Evolutionary conservation across 2,888 invertebrate genomes (phyloP).

Genomic region (Campaea margaritaria): DNA sequence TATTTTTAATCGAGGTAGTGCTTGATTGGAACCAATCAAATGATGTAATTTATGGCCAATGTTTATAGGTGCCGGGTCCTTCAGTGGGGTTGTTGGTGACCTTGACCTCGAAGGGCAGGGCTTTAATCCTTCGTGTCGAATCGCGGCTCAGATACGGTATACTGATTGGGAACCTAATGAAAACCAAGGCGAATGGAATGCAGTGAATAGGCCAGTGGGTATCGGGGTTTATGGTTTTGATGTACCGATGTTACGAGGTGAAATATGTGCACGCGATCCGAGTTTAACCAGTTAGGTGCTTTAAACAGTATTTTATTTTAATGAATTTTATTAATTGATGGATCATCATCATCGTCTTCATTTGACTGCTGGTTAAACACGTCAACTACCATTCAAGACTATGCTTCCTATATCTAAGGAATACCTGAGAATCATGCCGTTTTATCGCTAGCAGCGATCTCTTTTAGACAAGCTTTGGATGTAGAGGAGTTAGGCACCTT

Average conservation of each 20-base stretch:
- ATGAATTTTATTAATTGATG: not conserved
- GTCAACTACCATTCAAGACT: no score
- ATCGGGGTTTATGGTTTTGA: conserved; percentile 33
- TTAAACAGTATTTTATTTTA: not conserved
- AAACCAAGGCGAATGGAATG: conserved; percentile 63
- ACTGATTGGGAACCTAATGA: conserved; percentile 74
- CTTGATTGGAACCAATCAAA: conserved; percentile 82
- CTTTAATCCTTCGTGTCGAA: conserved; percentile 78
- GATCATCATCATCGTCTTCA: not conserved
- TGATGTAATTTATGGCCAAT: conserved; percentile 74
- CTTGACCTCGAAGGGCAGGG: conserved; percentile 47
- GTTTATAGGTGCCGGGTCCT: conserved; percentile 60
- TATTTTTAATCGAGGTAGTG: conserved; percentile 72
- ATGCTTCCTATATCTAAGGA: no score
- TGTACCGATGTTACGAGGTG: conserved; percentile 8
- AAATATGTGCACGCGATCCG: conserved; percentile 11
- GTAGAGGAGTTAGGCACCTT: no score
- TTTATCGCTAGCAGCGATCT: no score
- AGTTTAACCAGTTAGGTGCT: not conserved
- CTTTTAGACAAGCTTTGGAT: no score
- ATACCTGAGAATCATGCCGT: no score
- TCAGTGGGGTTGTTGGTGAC: conserved; percentile 45
- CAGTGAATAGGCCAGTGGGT: conserved; percentile 55
- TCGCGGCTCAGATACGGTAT: conserved; percentile 64
- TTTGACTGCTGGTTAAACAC: not conserved